A percentile compares a stretch with the other conserved stretches of the same genome.
Conservation (phyloP, 1,140 invertebrate genomes). For the Listronotus bonariensis region DNA sequence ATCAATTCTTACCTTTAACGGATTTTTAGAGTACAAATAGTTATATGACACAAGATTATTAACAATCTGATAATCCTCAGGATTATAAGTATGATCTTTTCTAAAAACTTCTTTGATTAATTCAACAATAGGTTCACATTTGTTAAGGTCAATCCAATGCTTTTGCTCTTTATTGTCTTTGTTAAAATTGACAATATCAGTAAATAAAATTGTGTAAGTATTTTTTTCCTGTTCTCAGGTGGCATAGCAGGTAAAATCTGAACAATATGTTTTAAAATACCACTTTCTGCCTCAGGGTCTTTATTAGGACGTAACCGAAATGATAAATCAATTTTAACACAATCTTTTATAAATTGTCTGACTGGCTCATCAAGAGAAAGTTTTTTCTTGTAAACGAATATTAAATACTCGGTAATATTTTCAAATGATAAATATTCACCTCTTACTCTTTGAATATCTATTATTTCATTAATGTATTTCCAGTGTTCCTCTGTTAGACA, state of each 20-base stretch:
- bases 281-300: slow-evolving; percentile 1
- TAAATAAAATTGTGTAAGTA: not conserved
- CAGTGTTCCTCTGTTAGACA: slow-evolving; percentile 5
- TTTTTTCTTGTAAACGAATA: slow-evolving; percentile 9
- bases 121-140: not conserved
- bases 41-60: too few species aligned
- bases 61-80: too few species aligned
- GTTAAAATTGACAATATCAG: slow-evolving; percentile 9
- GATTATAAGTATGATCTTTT: not conserved
- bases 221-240: not conserved
- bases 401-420: slow-evolving; percentile 4
- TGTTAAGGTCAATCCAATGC: slow-evolving; percentile 8
- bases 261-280: slow-evolving; percentile 4
- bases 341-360: slow-evolving; percentile 9
- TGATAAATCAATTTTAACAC: not conserved
- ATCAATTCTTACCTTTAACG: too few species aligned
- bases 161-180: not conserved
- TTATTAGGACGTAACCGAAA: not conserved
- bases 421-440: not conserved
- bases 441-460: slow-evolving; percentile 10
- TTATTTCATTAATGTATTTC: slow-evolving; percentile 18
- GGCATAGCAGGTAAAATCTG: not conserved
- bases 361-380: slow-evolving; percentile 4
- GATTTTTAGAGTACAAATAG: too few species aligned
- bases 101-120: not conserved